Conservation (phyloP, 2,113 vertebrate species). For the Tragulus kanchil region DNA sequence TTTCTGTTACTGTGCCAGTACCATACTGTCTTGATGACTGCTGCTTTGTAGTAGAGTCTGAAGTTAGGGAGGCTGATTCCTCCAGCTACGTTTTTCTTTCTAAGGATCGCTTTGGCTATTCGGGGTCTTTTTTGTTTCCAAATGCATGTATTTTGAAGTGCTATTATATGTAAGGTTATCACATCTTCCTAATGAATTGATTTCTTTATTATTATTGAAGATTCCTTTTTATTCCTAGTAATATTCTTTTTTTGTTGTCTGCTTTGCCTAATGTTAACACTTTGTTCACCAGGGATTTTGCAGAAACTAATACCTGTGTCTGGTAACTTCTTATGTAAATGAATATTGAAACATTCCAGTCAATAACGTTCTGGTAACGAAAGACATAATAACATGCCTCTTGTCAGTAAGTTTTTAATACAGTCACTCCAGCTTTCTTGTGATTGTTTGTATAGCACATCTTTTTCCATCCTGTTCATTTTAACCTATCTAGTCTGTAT, state of each 20-base stretch:
- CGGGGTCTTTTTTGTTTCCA: too few species aligned
- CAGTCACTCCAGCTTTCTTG: not conserved
- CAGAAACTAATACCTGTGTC: not conserved
- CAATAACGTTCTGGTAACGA: not conserved
- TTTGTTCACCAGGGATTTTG: not conserved
- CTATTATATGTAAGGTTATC: not conserved
- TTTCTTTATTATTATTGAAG: not conserved
- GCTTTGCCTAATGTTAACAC: too few species aligned
- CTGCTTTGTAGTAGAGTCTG: too few species aligned
- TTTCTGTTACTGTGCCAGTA: too few species aligned
- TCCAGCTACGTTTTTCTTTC: too few species aligned
- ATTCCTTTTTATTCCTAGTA: not conserved
- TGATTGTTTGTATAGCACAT: not conserved
- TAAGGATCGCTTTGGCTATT: too few species aligned
- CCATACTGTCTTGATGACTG: too few species aligned
- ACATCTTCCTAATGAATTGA: not conserved
- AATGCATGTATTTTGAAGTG: not conserved
- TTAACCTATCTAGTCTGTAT: not conserved
- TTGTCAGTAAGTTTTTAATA: not conserved
- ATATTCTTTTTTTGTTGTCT: too few species aligned
- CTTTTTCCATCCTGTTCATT: conserved; percentile 49
- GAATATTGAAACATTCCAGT: not conserved
- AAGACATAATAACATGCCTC: not conserved
- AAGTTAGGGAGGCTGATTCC: too few species aligned
- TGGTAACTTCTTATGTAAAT: not conserved